Evolutionary conservation across 2,888 invertebrate genomes (phyloP).

Genomic region (Horisme vitalbata): DNA sequence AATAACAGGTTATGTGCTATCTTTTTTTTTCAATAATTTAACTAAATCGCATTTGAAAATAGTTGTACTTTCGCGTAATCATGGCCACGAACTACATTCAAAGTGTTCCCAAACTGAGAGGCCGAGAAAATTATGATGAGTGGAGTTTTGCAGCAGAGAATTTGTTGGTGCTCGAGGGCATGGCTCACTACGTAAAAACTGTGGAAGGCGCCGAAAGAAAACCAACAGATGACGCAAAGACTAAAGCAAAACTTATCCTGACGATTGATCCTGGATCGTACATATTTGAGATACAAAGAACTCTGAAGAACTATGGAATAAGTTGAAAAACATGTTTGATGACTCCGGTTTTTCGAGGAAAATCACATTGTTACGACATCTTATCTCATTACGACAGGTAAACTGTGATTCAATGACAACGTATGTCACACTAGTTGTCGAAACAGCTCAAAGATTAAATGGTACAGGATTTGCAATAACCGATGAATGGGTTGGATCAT

Average conservation of each 20-base stretch:
- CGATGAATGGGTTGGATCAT: slow-evolving; percentile 23
- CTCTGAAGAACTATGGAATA: slow-evolving; percentile 4
- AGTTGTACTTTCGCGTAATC: too few relatives aligned
- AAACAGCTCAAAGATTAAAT: slow-evolving; percentile 7
- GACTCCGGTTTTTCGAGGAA: slow-evolving; percentile 29
- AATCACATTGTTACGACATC: slow-evolving; percentile 25
- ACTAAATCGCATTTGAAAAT: too few relatives aligned
- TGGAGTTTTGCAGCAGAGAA: too few relatives aligned
- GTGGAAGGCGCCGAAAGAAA: too few relatives aligned
- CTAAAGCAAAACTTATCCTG: background rate
- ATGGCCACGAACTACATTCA: too few relatives aligned
- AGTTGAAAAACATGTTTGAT: slow-evolving; percentile 9
- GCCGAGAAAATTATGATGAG: too few relatives aligned
- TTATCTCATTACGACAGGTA: slow-evolving; percentile 26
- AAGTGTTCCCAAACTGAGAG: too few relatives aligned
- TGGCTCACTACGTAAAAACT: slow-evolving; percentile 8
- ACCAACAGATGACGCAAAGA: too few relatives aligned
- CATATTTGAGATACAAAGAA: background rate
- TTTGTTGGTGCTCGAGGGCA: too few relatives aligned
- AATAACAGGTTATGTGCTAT: too few relatives aligned
- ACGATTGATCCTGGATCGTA: background rate
- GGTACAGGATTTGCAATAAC: slow-evolving; percentile 11
- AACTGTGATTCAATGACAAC: slow-evolving; percentile 25
- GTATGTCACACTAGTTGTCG: slow-evolving; percentile 12
- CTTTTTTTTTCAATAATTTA: too few relatives aligned